Base-by-base conservation (phyloP, 2,113 vertebrate genomes). In the Probosciger aterrimus region DNA sequence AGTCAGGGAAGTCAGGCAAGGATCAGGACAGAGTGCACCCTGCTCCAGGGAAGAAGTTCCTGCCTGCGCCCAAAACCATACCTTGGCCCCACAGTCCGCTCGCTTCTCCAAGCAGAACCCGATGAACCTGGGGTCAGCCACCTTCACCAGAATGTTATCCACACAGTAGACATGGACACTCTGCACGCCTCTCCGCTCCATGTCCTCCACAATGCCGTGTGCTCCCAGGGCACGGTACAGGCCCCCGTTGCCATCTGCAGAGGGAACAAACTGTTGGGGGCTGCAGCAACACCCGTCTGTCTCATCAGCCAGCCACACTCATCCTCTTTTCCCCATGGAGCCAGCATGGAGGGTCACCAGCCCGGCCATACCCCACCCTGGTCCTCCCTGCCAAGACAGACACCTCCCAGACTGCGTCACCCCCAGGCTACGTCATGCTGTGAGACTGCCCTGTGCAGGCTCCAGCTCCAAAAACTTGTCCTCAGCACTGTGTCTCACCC, bases 71-170 rank as follows among this genome's bases (percentile, higher is more conserved):
- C 2, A 3, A 70, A 89, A 50, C 9, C 30, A 55, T 96, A 99
- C 99, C 99, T 99, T 99, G 35, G 99, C 99, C n/a, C 99, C 99
- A 31, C 99, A 99, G 89, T 99, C 99, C 0, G 99, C 99, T 97
- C 98, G 98, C 82, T 99, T 99, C 96, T 98, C 97, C 92, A 99
- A 94, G 96, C 99, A 99, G 97, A 99, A 99, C 10, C 99, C 99
- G 11, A 99, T 97, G 96, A 99, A 99, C 39, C 98, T 93, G 5
- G 99, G 99, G 93, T 99, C 99, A 3, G 99, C 99, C 88, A 99
- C 99, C 95, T 99, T 99, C 74, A 99, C 99, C 92, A 99, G 96
- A 94, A 99, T 99, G 97, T 99, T 99, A 95, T 99, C 99, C 25
- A 99, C 99, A 2, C 99, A 99, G 81, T 99, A 99, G 77, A 99